Evolutionary conservation across 2,113 vertebrate genomes (phyloP).

Genomic region (Diphyllodes magnificus): DNA sequence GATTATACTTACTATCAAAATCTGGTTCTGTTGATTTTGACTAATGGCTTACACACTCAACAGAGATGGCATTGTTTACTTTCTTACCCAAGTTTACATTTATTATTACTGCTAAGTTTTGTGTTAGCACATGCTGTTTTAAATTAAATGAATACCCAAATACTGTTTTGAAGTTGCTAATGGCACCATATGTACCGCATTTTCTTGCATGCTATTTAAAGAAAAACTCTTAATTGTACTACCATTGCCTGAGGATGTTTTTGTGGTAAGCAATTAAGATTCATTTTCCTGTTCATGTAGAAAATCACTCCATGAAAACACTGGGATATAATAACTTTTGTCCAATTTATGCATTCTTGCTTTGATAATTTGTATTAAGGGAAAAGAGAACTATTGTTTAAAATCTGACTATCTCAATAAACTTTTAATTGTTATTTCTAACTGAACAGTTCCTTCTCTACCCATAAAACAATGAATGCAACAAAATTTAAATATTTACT

Average conservation of each 20-base stretch:
- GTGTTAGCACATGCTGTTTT: conserved; percentile 17
- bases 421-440: neutral
- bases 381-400: neutral
- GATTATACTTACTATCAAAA: neutral
- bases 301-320: conserved; percentile 21
- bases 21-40: neutral
- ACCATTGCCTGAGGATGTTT: conserved; percentile 16
- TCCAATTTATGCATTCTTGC: conserved; percentile 6
- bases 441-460: neutral
- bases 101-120: conserved; percentile 26
- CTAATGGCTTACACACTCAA: neutral
- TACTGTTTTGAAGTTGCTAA: conserved; percentile 40
- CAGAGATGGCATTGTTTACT: conserved; percentile 11
- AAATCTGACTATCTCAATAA: neutral
- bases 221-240: conserved; percentile 34
- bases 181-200: conserved; percentile 28
- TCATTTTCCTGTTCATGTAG: conserved; percentile 31
- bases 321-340: conserved; percentile 6
- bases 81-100: conserved; percentile 32
- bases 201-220: conserved; percentile 42
- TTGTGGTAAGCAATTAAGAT: conserved; percentile 34
- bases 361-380: conserved; percentile 1
- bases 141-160: conserved; percentile 42
- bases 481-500: neutral
- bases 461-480: neutral